These are phyloP conservation scores for Hirtodrosophila alboralis DNA, from an alignment of 2,888 invertebrate genomes.

Conservation along the genomic window DNA sequence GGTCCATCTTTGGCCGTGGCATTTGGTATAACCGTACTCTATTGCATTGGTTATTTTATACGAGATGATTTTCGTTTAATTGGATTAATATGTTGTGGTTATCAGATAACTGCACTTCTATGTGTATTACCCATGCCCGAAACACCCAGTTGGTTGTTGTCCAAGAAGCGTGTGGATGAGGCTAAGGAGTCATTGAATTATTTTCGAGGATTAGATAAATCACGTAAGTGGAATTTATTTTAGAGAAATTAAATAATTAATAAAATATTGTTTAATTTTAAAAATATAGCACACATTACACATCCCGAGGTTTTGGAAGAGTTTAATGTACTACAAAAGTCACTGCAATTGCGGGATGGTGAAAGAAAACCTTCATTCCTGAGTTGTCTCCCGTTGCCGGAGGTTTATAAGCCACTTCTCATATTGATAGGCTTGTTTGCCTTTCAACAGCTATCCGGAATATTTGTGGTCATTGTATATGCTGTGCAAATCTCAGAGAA, in stretches of 20 bases:
- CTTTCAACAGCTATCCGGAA: slow-evolving; percentile 89
- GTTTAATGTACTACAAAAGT: slow-evolving; percentile 75
- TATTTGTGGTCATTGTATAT: slow-evolving; percentile 90
- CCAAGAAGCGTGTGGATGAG: slow-evolving; percentile 86
- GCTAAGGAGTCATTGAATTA: slow-evolving; percentile 87
- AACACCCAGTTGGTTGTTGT: slow-evolving; percentile 88
- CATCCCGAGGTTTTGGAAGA: slow-evolving; percentile 79
- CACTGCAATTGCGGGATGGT: slow-evolving; percentile 65
- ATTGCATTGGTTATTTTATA: slow-evolving; percentile 86
- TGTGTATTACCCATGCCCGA: slow-evolving; percentile 87
- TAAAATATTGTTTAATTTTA: not conserved
- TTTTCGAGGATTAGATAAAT: slow-evolving; percentile 86
- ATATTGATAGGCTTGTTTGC: slow-evolving; percentile 87
- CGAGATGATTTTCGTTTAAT: slow-evolving; percentile 82
- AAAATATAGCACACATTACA: slow-evolving; percentile 66
- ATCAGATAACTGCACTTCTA: slow-evolving; percentile 80
- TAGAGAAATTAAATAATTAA: not conserved
- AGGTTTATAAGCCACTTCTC: slow-evolving; percentile 83
- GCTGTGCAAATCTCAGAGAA: slow-evolving; percentile 88
- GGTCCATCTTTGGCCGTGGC: slow-evolving; percentile 87
- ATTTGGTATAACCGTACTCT: slow-evolving; percentile 87
- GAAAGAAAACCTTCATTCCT: slow-evolving; percentile 72
- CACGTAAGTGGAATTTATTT: slow-evolving; percentile 53
- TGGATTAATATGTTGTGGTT: slow-evolving; percentile 78
- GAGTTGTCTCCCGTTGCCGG: slow-evolving; percentile 74